Percentiles rank a stretch among this genome's conserved stretches.
These are phyloP conservation scores for Poeciliopsis gracilis DNA, from an alignment of 2,797 vertebrate species.

Conservation along the genomic window DNA sequence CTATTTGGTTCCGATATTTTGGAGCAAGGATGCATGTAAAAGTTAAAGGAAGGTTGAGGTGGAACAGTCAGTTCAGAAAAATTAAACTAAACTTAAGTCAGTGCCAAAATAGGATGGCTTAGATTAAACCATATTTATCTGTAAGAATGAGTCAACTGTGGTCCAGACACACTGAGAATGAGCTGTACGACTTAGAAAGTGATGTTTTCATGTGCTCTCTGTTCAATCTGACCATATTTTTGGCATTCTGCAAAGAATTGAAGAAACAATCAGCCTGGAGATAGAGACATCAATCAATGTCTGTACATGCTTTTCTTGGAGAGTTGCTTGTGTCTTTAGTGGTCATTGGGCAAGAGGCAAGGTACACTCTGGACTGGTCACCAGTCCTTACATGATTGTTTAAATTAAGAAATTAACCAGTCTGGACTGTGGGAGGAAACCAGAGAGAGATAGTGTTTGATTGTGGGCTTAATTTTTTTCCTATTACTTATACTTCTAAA, in stretches of 20 bases:
- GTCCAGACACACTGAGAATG: background rate
- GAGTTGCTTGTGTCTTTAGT: background rate
- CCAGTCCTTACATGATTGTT: background rate
- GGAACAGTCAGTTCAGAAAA: background rate
- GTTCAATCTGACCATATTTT: background rate
- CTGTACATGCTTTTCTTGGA: background rate
- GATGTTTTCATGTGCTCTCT: background rate
- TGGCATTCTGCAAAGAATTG: background rate
- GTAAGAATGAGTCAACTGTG: background rate
- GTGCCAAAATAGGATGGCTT: background rate
- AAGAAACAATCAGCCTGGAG: background rate
- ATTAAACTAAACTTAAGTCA: background rate
- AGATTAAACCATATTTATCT: background rate
- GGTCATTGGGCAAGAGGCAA: background rate
- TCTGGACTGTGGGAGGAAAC: background rate
- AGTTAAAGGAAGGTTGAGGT: background rate
- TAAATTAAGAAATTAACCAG: background rate
- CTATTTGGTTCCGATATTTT: background rate
- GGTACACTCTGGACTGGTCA: background rate
- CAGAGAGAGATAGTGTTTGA: slow-evolving; percentile 2
- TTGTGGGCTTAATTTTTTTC: background rate
- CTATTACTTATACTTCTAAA: slow-evolving; percentile 28
- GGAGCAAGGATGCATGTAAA: background rate
- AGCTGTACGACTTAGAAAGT: background rate
- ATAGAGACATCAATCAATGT: background rate